A percentile compares a stretch with the other conserved stretches of the same genome.
Evolutionary conservation across 1,140 invertebrate species (phyloP).

Genomic region (Pomacea maculata): DNA sequence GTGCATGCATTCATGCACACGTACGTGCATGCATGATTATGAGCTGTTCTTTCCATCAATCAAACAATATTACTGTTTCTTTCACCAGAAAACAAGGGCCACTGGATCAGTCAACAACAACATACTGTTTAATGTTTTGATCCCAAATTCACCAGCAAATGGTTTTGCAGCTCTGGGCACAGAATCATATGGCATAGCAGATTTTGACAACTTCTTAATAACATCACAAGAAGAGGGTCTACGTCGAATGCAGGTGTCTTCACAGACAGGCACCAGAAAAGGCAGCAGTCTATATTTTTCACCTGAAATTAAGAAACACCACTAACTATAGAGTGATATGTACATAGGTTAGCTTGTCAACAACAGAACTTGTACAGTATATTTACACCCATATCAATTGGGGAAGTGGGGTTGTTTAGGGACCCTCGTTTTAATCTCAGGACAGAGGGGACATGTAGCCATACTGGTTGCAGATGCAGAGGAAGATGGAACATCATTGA

Average conservation of each 20-base stretch:
- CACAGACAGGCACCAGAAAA: neutral
- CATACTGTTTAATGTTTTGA: slow-evolving; percentile 33
- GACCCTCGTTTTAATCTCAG: too few relatives aligned
- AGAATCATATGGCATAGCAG: slow-evolving; percentile 45
- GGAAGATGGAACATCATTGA: too few relatives aligned
- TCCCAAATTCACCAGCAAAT: slow-evolving; percentile 28
- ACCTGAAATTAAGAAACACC: neutral
- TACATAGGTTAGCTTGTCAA: too few relatives aligned
- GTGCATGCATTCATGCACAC: too few relatives aligned
- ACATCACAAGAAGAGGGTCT: slow-evolving; percentile 3
- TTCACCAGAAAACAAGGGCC: slow-evolving; percentile 32
- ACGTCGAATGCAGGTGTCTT: neutral
- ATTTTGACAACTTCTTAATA: slow-evolving; percentile 52
- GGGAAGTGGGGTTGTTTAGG: too few relatives aligned
- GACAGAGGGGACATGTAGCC: too few relatives aligned
- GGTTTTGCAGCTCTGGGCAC: slow-evolving; percentile 55
- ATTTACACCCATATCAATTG: too few relatives aligned
- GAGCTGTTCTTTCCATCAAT: too few relatives aligned
- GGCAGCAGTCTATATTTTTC: slow-evolving; percentile 13
- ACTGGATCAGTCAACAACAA: slow-evolving; percentile 39
- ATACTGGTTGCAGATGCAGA: too few relatives aligned
- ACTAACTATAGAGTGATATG: too few relatives aligned
- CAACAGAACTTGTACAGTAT: too few relatives aligned
- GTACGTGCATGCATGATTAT: too few relatives aligned
- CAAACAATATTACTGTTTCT: slow-evolving; percentile 14